These are phyloP conservation scores for Notolepis coatsorum DNA, from an alignment of 2,797 vertebrate genomes.

Conservation along the genomic window DNA sequence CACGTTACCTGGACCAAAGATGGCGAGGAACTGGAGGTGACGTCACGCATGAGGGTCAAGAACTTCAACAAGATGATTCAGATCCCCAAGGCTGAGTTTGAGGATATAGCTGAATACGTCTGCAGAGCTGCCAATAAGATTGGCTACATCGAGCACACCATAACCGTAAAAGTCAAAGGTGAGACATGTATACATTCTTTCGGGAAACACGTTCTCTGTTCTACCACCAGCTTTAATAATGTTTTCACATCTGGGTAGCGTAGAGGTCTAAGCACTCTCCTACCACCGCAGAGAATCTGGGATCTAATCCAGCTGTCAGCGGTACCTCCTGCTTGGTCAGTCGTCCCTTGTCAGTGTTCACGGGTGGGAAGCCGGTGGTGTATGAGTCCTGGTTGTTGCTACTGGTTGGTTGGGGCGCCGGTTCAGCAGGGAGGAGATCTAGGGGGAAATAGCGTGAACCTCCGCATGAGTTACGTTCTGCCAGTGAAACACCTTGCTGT, in stretches of 20 bases:
- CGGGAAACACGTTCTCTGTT: neutral
- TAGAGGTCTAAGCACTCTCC: no score
- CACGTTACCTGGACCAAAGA: constrained; percentile 94
- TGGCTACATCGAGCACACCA: constrained; percentile 90
- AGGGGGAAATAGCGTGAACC: no score
- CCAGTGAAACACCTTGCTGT: no score
- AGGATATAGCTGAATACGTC: constrained; percentile 92
- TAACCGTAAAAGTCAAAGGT: constrained; percentile 96
- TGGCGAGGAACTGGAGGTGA: constrained; percentile 84
- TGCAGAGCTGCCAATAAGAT: constrained; percentile 94
- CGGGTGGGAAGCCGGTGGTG: no score
- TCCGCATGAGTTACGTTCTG: no score
- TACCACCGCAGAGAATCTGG: no score
- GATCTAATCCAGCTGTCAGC: no score
- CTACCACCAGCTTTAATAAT: neutral
- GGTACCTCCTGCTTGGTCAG: no score
- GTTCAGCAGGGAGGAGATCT: no score
- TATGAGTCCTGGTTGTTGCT: no score
- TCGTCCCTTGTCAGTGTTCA: no score
- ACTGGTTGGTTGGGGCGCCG: no score
- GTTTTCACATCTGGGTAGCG: neutral
- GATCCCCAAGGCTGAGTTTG: constrained; percentile 88
- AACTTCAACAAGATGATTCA: constrained; percentile 95
- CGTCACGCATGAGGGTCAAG: constrained; percentile 86
- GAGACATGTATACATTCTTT: constrained; percentile 31